Percentiles rank a stretch among this genome's conserved stretches.
Conservation (phyloP, 64 coral and sea anemone species). For the Pachyseris speciosa region DNA sequence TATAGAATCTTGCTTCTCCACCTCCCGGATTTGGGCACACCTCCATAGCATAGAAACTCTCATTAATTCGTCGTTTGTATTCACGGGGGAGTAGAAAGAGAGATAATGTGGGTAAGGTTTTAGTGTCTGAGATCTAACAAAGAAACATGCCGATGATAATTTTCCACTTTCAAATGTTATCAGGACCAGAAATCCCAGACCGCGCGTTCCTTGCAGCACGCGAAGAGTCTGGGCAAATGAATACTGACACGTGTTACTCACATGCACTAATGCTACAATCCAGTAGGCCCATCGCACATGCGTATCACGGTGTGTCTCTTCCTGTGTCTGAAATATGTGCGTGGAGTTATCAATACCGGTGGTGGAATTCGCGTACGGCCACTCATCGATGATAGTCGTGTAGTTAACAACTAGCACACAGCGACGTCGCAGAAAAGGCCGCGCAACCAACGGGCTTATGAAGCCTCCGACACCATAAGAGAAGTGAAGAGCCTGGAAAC, state of each 20-base stretch:
- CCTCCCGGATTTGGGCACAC: no score
- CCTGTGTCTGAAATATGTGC: conserved; percentile 75
- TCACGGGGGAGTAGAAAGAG: no score
- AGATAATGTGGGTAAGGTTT: no score
- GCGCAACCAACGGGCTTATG: conserved; percentile 75
- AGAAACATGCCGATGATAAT: no score
- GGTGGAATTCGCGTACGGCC: conserved; percentile 86
- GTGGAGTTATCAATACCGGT: conserved; percentile 78
- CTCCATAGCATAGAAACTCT: no score
- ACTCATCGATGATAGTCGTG: conserved; percentile 89
- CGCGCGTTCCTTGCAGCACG: not conserved
- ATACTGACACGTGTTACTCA: conserved; percentile 12
- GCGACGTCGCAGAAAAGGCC: conserved; percentile 77
- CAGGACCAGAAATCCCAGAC: no score
- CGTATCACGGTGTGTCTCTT: conserved; percentile 79
- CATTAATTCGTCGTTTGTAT: no score
- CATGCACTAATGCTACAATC: conserved; percentile 86
- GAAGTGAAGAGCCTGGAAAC: conserved; percentile 83
- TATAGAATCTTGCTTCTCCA: no score
- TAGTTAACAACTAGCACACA: conserved; percentile 90
- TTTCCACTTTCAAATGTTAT: not conserved
- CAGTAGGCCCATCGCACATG: conserved; percentile 95
- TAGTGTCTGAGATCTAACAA: no score
- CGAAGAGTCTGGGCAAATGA: not conserved
- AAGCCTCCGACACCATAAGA: conserved; percentile 86